Evolutionary conservation across 2,888 invertebrate species (phyloP).

Genomic region (Cetonia aurata): DNA sequence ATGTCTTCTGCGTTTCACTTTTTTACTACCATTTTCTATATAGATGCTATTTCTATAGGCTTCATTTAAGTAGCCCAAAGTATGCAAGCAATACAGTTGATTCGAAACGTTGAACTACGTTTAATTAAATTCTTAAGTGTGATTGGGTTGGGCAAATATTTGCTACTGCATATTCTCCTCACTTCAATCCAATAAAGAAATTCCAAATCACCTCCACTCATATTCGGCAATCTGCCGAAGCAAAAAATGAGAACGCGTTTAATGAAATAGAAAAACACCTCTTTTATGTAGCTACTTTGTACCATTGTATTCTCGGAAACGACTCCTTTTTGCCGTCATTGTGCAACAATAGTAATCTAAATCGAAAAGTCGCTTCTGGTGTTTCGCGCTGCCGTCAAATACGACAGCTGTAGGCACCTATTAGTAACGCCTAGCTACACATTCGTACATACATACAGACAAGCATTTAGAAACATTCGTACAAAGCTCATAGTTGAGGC

Average conservation of each 20-base stretch:
- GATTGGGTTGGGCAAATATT: no score
- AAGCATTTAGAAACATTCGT: constrained; percentile 52
- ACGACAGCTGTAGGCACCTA: not conserved
- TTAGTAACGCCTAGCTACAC: constrained; percentile 12
- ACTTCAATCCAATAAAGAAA: no score
- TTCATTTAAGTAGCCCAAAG: no score
- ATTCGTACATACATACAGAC: constrained; percentile 8
- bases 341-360: constrained; percentile 23
- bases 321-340: constrained; percentile 3
- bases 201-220: constrained; percentile 2
- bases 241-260: not conserved
- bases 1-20: no score
- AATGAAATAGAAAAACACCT: constrained; percentile 17
- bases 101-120: no score
- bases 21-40: no score
- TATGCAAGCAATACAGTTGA: no score
- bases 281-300: constrained; percentile 9
- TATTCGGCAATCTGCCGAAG: constrained; percentile 2
- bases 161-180: no score
- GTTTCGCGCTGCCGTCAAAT: not conserved
- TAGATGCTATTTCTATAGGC: no score
- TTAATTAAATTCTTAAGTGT: no score
- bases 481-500: constrained; percentile 15
- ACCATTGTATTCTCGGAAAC: constrained; percentile 24
- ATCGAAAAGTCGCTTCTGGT: constrained; percentile 19